Evolutionary conservation across 1,140 invertebrate species (phyloP).

Genomic region (Eumeta japonica): DNA sequence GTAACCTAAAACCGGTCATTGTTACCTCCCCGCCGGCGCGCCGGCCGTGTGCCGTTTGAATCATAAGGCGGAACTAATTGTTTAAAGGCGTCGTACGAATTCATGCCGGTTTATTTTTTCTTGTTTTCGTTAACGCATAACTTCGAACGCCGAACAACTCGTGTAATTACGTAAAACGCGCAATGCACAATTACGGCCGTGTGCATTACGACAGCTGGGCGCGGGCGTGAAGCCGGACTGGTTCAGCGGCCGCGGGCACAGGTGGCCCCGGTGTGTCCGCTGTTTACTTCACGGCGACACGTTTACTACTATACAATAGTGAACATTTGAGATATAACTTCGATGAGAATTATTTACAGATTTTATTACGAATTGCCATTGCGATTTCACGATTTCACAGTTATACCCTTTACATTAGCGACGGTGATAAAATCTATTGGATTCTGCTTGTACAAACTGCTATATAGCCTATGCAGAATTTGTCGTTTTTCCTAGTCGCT

Average conservation of each 20-base stretch:
- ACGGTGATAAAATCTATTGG: too few relatives aligned
- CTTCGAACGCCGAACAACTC: too few relatives aligned
- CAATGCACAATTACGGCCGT: constrained; percentile 26
- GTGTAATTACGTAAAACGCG: constrained; percentile 42
- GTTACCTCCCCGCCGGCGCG: constrained; percentile 12
- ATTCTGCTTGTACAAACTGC: too few relatives aligned
- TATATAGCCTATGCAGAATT: too few relatives aligned
- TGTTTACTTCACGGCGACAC: constrained; percentile 33
- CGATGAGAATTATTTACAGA: too few relatives aligned
- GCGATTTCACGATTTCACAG: too few relatives aligned
- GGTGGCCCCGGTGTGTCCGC: constrained; percentile 22
- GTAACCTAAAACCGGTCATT: too few relatives aligned
- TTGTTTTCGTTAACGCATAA: too few relatives aligned
- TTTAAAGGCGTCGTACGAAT: constrained; percentile 15
- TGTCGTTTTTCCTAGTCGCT: too few relatives aligned
- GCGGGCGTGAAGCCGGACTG: constrained; percentile 20
- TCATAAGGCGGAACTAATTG: constrained; percentile 42
- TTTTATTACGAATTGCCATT: too few relatives aligned
- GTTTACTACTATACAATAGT: constrained; percentile 12
- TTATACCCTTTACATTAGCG: too few relatives aligned
- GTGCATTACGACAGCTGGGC: constrained; percentile 24
- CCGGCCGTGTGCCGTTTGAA: too few relatives aligned
- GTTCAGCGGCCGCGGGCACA: constrained; percentile 24
- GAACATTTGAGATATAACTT: background rate
- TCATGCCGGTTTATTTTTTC: constrained; percentile 25